Evolutionary conservation across 2,888 invertebrate genomes (phyloP).

Genomic region (Trilocha varians): DNA sequence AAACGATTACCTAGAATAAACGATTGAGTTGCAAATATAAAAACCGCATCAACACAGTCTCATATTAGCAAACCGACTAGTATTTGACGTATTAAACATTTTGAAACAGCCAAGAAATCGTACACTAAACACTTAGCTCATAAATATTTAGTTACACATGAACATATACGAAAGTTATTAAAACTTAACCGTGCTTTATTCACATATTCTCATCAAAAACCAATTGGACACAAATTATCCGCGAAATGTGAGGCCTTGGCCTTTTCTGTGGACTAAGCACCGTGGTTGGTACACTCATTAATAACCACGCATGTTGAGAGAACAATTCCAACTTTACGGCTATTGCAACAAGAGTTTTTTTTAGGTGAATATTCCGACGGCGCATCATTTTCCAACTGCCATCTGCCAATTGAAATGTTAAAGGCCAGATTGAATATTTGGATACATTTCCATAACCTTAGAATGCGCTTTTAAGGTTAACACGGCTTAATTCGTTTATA

Average conservation of each 20-base stretch:
- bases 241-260: conserved; percentile 57
- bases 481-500: conserved; percentile 15
- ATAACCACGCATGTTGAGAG: conserved; percentile 5
- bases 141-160: not conserved
- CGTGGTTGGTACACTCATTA: not conserved
- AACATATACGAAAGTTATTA: not conserved
- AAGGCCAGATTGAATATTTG: conserved; percentile 38
- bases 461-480: conserved; percentile 2
- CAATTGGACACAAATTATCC: conserved; percentile 54
- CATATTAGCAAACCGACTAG: not conserved
- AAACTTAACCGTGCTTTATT: not conserved
- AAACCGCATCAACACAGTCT: not conserved
- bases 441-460: conserved; percentile 51
- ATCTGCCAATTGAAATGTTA: conserved; percentile 38
- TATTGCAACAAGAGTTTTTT: conserved; percentile 26
- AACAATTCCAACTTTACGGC: conserved; percentile 31
- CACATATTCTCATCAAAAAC: conserved; percentile 45
- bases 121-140: not conserved
- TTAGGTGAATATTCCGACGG: conserved; percentile 17
- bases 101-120: not conserved
- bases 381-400: conserved; percentile 42
- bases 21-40: not conserved
- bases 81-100: not conserved
- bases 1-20: not conserved
- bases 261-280: conserved; percentile 30